Conservation (phyloP, 1,140 invertebrate genomes). For the Globodera ellingtonae region DNA sequence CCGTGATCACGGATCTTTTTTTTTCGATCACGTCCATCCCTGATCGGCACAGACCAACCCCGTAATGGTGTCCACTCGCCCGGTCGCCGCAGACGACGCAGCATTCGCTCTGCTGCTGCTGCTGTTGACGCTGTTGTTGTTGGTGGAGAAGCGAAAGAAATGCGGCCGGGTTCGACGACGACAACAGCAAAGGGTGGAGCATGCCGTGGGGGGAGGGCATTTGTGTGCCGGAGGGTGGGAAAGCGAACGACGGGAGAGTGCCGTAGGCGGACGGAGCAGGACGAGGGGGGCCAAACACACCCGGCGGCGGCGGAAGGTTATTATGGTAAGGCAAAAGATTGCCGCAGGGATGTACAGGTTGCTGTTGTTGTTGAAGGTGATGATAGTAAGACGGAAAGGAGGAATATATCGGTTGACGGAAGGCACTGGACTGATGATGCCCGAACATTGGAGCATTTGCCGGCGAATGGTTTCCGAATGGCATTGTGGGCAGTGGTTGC, state of each 20-base stretch:
- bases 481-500: too few relatives aligned
- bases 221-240: not conserved
- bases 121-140: not conserved
- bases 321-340: conserved; percentile 1
- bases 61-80: conserved; percentile 32
- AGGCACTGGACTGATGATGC: not conserved
- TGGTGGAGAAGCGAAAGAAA: conserved; percentile 18
- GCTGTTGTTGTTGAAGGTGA: too few relatives aligned
- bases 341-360: not conserved
- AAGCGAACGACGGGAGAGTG: not conserved
- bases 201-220: not conserved
- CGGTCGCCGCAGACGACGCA: conserved; percentile 38
- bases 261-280: not conserved
- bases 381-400: not conserved
- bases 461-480: not conserved
- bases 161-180: conserved; percentile 14
- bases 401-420: not conserved
- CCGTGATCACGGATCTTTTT: too few relatives aligned
- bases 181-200: not conserved
- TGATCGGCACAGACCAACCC: not conserved
- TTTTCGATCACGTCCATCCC: too few relatives aligned
- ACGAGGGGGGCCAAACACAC: not conserved
- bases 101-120: conserved; percentile 17
- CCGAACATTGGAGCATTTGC: not conserved
- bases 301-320: not conserved